Base-by-base conservation (phyloP, 2,113 vertebrate species). In the Tylochromis polylepis region DNA sequence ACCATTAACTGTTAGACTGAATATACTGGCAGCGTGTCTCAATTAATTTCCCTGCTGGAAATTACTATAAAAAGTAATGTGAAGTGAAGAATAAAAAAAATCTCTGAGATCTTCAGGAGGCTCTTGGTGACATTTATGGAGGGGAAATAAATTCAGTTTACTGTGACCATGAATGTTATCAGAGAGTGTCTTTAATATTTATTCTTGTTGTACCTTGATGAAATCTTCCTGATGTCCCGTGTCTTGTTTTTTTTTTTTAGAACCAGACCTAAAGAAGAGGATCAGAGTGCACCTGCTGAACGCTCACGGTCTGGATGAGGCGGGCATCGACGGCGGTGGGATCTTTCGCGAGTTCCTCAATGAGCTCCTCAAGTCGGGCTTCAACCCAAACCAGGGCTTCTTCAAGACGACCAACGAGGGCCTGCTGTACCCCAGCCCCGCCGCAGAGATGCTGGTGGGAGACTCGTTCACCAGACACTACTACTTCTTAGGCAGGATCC, bases 321-420 rank as follows among this genome's bases (percentile, higher is more conserved):
- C 99, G 1, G 99, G 99, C 31, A 99, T 99, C 6, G 99, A 99
- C 22, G 99, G 99, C 1, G 99, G 99, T 2, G 99, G 99, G 20
- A 98, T 99, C 95, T 99, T 99, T 94, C 95, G 99, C 46, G 99
- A 99, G 94, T 99, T 99, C 93, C 96, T 99, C 82, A 99, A 98
- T 12, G 98, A 99, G 87, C 97, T 99, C 16, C 97, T 99, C 70
- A 99, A 99, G 90, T 98, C 98, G 0, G 98, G 98, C 84, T 99
- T 99, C 93, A 99, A 99, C 87, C 98, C 98, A 78, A 99, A 99
- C 94, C 99, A 99, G 94, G 98, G 99, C 0, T 99, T 99, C 95
- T 18, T 99, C 95, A 99, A 98, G 93, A 99, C 99, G 24, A 99
- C 98, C 83, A 99, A 99, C 31, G 98, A 99, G 89, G 97, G 99